These are phyloP conservation scores for Allacma fusca DNA, from an alignment of 2,888 invertebrate species.

Conservation along the genomic window DNA sequence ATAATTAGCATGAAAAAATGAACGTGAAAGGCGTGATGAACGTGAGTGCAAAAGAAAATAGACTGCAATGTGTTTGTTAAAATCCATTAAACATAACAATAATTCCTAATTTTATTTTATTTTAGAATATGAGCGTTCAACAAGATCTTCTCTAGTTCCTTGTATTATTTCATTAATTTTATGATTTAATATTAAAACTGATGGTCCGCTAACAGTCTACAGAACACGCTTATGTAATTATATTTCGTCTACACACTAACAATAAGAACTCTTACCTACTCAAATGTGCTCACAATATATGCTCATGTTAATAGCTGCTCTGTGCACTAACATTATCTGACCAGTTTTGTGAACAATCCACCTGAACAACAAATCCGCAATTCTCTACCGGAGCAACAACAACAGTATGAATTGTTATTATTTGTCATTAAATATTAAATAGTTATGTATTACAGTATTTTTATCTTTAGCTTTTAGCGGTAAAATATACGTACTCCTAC, in stretches of 20 bases:
- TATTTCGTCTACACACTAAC: neutral
- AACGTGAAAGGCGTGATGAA: no score
- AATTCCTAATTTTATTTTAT: neutral
- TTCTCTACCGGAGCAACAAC: no score
- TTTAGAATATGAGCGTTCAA: neutral
- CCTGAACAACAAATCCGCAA: neutral
- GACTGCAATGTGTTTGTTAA: no score
- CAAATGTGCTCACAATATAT: neutral
- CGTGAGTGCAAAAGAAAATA: no score
- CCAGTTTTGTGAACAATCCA: slow-evolving; percentile 16
- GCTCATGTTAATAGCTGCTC: neutral
- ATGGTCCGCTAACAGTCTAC: slow-evolving; percentile 8
- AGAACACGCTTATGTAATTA: neutral
- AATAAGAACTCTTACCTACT: neutral
- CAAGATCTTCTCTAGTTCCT: neutral
- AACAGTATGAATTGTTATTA: no score
- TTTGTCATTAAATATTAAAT: no score
- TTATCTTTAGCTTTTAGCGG: neutral
- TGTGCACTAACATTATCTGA: neutral
- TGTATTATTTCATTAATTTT: neutral
- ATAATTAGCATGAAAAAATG: no score
- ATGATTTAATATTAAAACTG: neutral
- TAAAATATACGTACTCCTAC: neutral
- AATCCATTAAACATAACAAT: no score
- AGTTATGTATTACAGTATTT: no score